Base-by-base conservation (phyloP, 2,797 vertebrate genomes). In the Myoxocephalus aenaeus region DNA sequence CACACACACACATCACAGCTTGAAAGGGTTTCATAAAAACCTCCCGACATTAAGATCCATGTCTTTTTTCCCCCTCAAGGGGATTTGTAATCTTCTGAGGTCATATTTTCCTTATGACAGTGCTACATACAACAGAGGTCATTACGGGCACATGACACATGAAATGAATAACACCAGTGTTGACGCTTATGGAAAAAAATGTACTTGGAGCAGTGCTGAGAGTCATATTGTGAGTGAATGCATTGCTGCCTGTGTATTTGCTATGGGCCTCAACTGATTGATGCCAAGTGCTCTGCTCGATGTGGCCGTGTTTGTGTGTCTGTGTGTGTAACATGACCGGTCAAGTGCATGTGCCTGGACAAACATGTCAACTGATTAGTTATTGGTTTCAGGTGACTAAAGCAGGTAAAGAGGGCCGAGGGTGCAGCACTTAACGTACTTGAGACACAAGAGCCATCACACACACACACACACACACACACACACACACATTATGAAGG, bases 341-440 rank as follows among this genome's bases (percentile, higher is more conserved):
- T 89, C 75, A 90, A 93, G 89, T 87, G 86, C 84, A 82, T 2
- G 75, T 44, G 79, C 85, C 66, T 84, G 75, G 69, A 86, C 74
- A 88, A 87, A 93, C 79, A 85, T 12, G 75, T 82, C 77, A 83
- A 76, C 56, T 73, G 84, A 90, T 90, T 83, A 81, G 83, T 89
- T 71, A 86, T 87, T 82, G 83, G 81, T 77, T 81, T 86, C 77
- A 85, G 76, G 77, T 90, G 84, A 83, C 69, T 70, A 2, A 51
- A 64, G 72, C 73, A 71, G 86, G 81, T 61, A 86, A 90, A 84
- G 40, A 65, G 70, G 70, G 71, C 73, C 67, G 44, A 79, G 73
- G 72, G 72, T 53, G 78, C 73, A 77, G 83, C 87, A 90, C 87
- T 90, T 25, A 82, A 80, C 80, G 3, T 27, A 83, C 84, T 89